Conservation (phyloP, 2,797 vertebrate species). For the Crypturellus tataupa region DNA sequence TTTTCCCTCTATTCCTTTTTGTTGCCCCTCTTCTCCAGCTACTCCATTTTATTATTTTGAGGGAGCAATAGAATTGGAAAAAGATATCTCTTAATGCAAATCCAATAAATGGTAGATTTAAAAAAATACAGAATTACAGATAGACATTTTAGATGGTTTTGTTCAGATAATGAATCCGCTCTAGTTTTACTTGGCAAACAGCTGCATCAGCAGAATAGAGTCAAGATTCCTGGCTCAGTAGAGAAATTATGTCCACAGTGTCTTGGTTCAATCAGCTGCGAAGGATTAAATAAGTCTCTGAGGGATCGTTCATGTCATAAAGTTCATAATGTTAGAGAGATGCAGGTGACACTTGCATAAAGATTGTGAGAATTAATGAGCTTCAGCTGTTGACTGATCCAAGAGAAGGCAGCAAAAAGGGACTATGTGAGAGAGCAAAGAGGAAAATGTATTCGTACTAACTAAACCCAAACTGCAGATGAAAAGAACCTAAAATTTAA, state of each 20-base stretch:
- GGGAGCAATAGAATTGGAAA: no score
- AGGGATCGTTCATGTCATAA: not conserved
- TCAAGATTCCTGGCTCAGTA: not conserved
- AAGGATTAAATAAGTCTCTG: constrained; percentile 32
- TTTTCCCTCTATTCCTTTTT: not conserved
- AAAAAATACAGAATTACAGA: not conserved
- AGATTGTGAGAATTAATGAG: not conserved
- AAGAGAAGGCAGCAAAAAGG: not conserved
- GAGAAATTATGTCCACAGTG: not conserved
- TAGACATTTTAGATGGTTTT: not conserved
- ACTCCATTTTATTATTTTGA: not conserved
- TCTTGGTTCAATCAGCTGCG: constrained; percentile 17
- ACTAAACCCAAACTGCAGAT: not conserved
- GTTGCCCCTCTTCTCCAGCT: not conserved
- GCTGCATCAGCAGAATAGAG: not conserved
- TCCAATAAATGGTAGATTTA: not conserved
- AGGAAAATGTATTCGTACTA: not conserved
- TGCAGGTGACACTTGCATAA: not conserved
- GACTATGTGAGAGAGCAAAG: not conserved
- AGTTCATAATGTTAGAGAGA: not conserved
- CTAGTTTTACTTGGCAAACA: not conserved
- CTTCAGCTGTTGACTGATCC: not conserved
- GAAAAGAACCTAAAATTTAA: not conserved
- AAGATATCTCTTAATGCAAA: not conserved
- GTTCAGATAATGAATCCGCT: not conserved